Percentiles rank a stretch among this genome's conserved stretches.
Conservation (phyloP, 2,888 invertebrate genomes). For the Trissonchulus latispiculum region DNA sequence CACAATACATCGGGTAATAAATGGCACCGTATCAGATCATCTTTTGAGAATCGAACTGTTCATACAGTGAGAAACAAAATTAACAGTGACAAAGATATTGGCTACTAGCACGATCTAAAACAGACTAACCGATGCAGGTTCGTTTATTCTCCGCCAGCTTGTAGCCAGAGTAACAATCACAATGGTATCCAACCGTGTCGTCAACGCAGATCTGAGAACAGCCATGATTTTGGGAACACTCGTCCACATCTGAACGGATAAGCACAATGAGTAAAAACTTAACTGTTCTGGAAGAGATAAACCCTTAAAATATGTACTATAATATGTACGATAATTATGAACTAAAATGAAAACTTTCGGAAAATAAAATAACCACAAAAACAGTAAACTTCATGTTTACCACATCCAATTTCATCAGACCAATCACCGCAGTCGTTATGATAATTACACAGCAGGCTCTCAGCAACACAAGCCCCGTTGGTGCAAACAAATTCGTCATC, state of each 20-base stretch:
- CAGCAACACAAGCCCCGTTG: constrained; percentile 63
- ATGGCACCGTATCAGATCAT: constrained; percentile 8
- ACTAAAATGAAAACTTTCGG: no score
- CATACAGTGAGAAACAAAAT: neutral
- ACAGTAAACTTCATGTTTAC: no score
- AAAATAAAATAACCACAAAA: no score
- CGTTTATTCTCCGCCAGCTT: constrained; percentile 36
- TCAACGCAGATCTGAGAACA: constrained; percentile 38
- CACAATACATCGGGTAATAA: no score
- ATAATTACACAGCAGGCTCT: constrained; percentile 61
- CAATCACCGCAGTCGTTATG: constrained; percentile 39
- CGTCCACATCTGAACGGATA: no score
- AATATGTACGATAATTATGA: no score
- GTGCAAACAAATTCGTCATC: constrained; percentile 57
- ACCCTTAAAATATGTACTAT: no score
- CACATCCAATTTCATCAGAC: no score
- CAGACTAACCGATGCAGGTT: constrained; percentile 41
- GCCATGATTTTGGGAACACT: constrained; percentile 28
- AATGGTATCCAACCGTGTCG: constrained; percentile 35
- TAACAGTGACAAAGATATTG: neutral
- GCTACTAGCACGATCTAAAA: neutral
- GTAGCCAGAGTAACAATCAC: constrained; percentile 43
- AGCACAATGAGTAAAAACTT: no score
- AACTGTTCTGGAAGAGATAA: no score
- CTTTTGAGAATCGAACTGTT: constrained; percentile 16